A percentile compares a stretch with the other conserved stretches of the same genome.
Conservation (phyloP, 2,888 invertebrate genomes). For the Trichopoda pennipes region DNA sequence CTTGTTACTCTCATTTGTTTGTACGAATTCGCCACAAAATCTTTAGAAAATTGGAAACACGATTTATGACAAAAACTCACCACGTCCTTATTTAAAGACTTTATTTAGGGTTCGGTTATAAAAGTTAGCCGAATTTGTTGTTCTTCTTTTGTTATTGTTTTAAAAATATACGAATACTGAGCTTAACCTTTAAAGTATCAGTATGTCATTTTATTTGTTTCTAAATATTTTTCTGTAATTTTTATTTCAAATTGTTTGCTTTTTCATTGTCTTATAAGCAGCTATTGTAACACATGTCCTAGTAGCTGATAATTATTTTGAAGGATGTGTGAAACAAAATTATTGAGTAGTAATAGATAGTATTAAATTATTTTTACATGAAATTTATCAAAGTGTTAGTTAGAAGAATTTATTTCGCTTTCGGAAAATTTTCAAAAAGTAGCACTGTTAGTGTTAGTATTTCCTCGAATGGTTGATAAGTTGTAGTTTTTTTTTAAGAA, state of each 20-base stretch:
- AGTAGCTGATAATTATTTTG: background rate
- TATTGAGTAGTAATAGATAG: too few species aligned
- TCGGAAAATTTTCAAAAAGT: too few species aligned
- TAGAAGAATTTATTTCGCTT: too few species aligned
- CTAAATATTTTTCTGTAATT: constrained; percentile 10
- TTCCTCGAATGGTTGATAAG: too few species aligned
- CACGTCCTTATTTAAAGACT: constrained; percentile 53
- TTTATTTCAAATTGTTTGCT: background rate
- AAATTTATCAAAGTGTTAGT: too few species aligned
- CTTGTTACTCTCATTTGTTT: constrained; percentile 35
- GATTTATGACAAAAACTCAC: constrained; percentile 52
- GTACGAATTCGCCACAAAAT: constrained; percentile 42
- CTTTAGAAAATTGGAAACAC: constrained; percentile 28
- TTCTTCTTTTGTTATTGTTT: constrained; percentile 30
- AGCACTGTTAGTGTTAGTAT: too few species aligned
- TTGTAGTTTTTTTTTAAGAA: too few species aligned
- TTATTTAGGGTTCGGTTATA: too few species aligned
- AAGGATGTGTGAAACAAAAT: background rate
- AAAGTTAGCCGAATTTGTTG: background rate
- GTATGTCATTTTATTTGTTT: background rate
- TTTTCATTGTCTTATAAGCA: background rate
- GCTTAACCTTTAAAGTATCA: constrained; percentile 59
- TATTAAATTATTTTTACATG: too few species aligned
- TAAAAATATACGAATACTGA: constrained; percentile 44
- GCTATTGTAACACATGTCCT: background rate